A percentile compares a stretch with the other conserved stretches of the same genome.
Conservation (phyloP, 1,140 invertebrate genomes). For the Pogonomyrmex barbatus region DNA sequence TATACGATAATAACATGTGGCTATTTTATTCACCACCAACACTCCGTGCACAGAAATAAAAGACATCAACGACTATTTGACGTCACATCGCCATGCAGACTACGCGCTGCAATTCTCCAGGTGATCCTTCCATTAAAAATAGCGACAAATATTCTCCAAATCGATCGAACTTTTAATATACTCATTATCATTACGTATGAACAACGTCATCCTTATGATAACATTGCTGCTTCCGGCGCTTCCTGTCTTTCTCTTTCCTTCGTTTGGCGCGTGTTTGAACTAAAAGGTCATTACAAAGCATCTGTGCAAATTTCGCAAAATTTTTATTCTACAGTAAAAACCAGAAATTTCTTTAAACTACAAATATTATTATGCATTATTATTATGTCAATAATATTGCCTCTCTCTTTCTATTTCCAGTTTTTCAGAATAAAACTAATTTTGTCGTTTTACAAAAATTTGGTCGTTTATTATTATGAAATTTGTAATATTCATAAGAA, state of each 20-base stretch:
- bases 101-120: not conserved
- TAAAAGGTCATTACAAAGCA: conserved; percentile 6
- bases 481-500: not conserved
- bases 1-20: conserved; percentile 74
- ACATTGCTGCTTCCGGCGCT: conserved; percentile 3
- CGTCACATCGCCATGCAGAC: conserved; percentile 19
- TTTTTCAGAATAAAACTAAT: not conserved
- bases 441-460: not conserved
- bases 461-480: not conserved
- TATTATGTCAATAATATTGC: too few species aligned
- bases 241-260: not conserved
- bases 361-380: not conserved
- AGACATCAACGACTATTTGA: conserved; percentile 17
- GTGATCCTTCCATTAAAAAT: conserved; percentile 38
- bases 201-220: conserved; percentile 13
- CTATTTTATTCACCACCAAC: conserved; percentile 46
- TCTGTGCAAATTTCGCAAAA: conserved; percentile 3
- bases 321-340: not conserved
- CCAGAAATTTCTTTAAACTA: not conserved
- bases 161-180: conserved; percentile 54
- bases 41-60: conserved; percentile 14
- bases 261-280: not conserved
- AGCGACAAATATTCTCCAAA: conserved; percentile 33
- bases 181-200: conserved; percentile 32
- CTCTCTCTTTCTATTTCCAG: not conserved